phyloP scores from a whole-genome alignment of 2,888 invertebrate genomes.

The Augiades crinisus region DNA sequence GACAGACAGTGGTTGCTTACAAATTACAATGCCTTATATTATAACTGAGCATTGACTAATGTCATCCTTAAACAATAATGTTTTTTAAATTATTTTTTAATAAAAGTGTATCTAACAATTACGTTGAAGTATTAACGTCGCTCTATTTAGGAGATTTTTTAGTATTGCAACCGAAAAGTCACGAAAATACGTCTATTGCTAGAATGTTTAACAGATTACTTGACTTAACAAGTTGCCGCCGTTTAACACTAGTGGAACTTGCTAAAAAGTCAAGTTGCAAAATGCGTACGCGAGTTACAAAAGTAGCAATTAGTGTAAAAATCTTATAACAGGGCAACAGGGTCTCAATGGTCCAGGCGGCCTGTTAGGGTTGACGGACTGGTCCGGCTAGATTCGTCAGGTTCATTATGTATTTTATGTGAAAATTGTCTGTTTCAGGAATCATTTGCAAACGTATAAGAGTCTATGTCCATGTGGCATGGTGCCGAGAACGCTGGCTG shows the following conservation, averaged over 20 bases:
- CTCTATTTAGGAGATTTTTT: too few species aligned
- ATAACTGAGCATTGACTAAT: too few species aligned
- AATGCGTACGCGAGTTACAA: slow-evolving; percentile 27
- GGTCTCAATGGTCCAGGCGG: slow-evolving; percentile 44
- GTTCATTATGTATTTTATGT: not conserved
- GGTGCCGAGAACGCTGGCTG: too few species aligned
- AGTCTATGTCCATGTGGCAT: too few species aligned
- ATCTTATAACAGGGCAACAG: slow-evolving; percentile 44
- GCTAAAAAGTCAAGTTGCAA: slow-evolving; percentile 18
- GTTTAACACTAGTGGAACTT: not conserved
- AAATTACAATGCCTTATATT: slow-evolving; percentile 28
- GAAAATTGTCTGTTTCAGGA: not conserved
- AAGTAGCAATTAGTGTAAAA: slow-evolving; percentile 58
- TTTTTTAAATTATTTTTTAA: too few species aligned
- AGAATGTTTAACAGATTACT: not conserved
- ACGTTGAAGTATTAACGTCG: too few species aligned
- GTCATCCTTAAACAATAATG: too few species aligned
- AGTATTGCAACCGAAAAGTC: too few species aligned
- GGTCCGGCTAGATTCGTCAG: not conserved
- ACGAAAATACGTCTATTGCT: not conserved
- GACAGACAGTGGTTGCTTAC: slow-evolving; percentile 28
- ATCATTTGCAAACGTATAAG: too few species aligned
- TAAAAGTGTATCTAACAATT: too few species aligned
- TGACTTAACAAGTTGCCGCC: not conserved
- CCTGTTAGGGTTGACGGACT: slow-evolving; percentile 21